A percentile compares a stretch with the other conserved stretches of the same genome.
These are phyloP conservation scores for Eumeta japonica DNA, from an alignment of 1,140 invertebrate genomes.

Conservation along the genomic window DNA sequence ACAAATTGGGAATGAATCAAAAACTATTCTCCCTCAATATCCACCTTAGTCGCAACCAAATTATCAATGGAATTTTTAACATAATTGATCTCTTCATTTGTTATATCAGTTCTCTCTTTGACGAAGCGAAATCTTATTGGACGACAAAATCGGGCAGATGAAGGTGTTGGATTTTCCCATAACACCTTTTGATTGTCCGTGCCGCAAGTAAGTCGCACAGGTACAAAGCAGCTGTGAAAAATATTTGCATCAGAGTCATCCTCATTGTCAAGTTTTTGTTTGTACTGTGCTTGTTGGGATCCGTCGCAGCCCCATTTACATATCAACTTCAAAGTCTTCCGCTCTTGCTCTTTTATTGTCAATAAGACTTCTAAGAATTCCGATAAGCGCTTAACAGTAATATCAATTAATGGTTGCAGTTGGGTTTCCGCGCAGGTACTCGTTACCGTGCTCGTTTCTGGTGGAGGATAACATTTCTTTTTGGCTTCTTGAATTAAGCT, in stretches of 20 bases:
- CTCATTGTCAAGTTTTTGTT: conserved; percentile 18
- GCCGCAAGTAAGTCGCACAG: background rate
- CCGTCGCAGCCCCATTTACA: conserved; percentile 19
- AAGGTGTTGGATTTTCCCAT: conserved; percentile 30
- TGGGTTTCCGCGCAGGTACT: conserved; percentile 20
- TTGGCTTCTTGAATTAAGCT: conserved; percentile 7
- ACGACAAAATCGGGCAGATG: conserved; percentile 29
- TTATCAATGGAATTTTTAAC: background rate
- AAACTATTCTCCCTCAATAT: background rate
- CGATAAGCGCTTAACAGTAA: conserved; percentile 16
- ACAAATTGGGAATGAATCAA: background rate
- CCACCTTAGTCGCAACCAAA: background rate
- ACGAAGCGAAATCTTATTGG: conserved; percentile 25
- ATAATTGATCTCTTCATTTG: conserved; percentile 14
- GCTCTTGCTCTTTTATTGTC: conserved; percentile 10
- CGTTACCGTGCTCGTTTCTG: conserved; percentile 16
- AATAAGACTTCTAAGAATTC: conserved; percentile 15
- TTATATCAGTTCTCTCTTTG: conserved; percentile 20
- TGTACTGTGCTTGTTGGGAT: conserved; percentile 16
- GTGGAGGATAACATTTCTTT: conserved; percentile 16
- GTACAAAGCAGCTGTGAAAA: conserved; percentile 20
- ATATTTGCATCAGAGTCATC: conserved; percentile 13
- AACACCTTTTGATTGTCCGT: background rate
- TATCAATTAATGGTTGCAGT: conserved; percentile 19
- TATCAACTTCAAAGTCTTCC: conserved; percentile 8